phyloP scores from a whole-genome alignment of 2,888 invertebrate genomes.

The Cryptocheilus praepositus region DNA sequence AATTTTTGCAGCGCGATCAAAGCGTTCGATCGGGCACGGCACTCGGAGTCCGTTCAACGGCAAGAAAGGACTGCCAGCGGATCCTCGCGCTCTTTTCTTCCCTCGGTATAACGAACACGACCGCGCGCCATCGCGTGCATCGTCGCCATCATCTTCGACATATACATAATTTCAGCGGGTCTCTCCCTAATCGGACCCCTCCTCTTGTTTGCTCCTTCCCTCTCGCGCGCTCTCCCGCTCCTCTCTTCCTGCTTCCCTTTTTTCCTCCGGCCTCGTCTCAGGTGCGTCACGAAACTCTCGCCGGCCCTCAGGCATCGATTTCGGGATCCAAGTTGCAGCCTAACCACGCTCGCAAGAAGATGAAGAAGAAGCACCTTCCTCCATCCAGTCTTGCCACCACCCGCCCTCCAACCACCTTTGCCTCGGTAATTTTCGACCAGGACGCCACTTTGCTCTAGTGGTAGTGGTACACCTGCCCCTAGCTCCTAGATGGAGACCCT shows the following conservation, averaged over 20 bases:
- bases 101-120: background rate
- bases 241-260: constrained; percentile 10
- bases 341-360: constrained; percentile 19
- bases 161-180: constrained; percentile 56
- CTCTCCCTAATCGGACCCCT: constrained; percentile 51
- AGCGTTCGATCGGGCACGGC: no score
- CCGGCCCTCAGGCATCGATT: constrained; percentile 52
- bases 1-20: no score
- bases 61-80: no score
- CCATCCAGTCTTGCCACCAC: background rate
- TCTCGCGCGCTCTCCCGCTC: constrained; percentile 3
- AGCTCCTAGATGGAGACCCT: constrained; percentile 30
- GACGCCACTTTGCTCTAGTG: constrained; percentile 23
- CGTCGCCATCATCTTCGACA: constrained; percentile 58
- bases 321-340: constrained; percentile 34
- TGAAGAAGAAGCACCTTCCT: constrained; percentile 16
- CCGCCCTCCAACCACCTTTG: background rate
- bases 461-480: constrained; percentile 19
- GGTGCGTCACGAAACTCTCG: constrained; percentile 54
- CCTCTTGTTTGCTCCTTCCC: constrained; percentile 18
- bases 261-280: constrained; percentile 35
- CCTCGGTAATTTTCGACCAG: constrained; percentile 38
- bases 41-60: no score
- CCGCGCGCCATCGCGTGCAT: constrained; percentile 52
- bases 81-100: background rate